Base-by-base conservation (phyloP, 2,113 vertebrate species). In the Bubalus kerabau region DNA sequence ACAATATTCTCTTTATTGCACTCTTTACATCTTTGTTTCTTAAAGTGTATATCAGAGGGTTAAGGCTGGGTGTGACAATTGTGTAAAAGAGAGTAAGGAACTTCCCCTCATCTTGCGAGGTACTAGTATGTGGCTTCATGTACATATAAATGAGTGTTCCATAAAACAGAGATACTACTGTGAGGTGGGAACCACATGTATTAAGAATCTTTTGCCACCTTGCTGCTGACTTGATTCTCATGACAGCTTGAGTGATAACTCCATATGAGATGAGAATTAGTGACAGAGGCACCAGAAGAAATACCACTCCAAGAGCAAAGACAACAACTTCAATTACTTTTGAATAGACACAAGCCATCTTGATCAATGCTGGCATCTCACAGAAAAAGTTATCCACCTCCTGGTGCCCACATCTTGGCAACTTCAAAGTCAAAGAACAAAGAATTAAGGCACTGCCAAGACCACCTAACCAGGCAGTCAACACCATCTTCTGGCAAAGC, bases 1-100 rank as follows among this genome's bases (percentile, higher is more conserved):
- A 23, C 3, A 97, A 1, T 43, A 87, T 56, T 96, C 74, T 96
- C 28, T 76, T 95, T 32, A 97, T 11, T 89, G 94, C 92, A 19
- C 13, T 95, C n/a, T 97, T 97, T 32, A 96, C 94, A 52, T 98
- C 93, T 60, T 96, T 98, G 67, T 98, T 98, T 89, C 91, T 84
- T 40, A 97, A 91, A 78, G 95, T 96, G 26, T 97, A 97, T 48
- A 98, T 97, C 26, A 94, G 71, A 74, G 93, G 97, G 11, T 98
- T 98, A 43, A 97, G 90, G 0, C 82, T 93, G 7, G 94, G 94
- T 32, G 91, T 97, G 5, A 98, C 2, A 0, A 96, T 81, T 1
- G 83, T 96, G 23, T 97, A 97, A 76, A 98, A 91, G 26, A 98
- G 91, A 48, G 93, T 78, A 11, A 97, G 56, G 62, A 97, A 95